Conservation (phyloP, 2,797 vertebrate genomes). For the Amphiprion clarkii region DNA sequence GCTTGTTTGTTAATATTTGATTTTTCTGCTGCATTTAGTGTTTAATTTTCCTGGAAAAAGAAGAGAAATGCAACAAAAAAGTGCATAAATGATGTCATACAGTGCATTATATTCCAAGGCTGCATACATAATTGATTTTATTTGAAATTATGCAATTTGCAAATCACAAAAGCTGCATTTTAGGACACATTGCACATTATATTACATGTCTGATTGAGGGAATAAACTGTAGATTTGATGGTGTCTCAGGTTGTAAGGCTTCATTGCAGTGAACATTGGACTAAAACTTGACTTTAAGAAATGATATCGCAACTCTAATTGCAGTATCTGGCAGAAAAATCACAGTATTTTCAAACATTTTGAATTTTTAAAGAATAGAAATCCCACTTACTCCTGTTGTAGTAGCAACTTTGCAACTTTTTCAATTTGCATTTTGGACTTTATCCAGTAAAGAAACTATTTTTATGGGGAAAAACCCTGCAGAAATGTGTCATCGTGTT, state of each 20-base stretch:
- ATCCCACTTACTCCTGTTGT: constrained; percentile 3
- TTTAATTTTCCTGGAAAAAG: not conserved
- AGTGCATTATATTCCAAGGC: too few species aligned
- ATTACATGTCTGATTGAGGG: not conserved
- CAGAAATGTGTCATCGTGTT: not conserved
- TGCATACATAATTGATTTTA: too few species aligned
- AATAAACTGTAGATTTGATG: too few species aligned
- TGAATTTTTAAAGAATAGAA: not conserved
- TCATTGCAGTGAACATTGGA: too few species aligned
- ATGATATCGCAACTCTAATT: too few species aligned
- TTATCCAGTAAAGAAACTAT: not conserved
- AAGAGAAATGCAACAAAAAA: not conserved
- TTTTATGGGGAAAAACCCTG: too few species aligned
- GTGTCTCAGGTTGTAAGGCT: too few species aligned
- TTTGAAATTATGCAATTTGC: too few species aligned
- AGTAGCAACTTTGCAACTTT: not conserved
- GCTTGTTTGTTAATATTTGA: not conserved
- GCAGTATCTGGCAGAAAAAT: too few species aligned
- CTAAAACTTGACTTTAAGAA: too few species aligned
- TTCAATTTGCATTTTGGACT: not conserved
- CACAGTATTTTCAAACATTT: not conserved
- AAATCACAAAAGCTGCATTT: too few species aligned
- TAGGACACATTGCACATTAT: too few species aligned
- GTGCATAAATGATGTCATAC: not conserved
- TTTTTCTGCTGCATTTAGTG: not conserved